Evolutionary conservation across 2,888 invertebrate species (phyloP).

Genomic region (Hedychridium roseum): DNA sequence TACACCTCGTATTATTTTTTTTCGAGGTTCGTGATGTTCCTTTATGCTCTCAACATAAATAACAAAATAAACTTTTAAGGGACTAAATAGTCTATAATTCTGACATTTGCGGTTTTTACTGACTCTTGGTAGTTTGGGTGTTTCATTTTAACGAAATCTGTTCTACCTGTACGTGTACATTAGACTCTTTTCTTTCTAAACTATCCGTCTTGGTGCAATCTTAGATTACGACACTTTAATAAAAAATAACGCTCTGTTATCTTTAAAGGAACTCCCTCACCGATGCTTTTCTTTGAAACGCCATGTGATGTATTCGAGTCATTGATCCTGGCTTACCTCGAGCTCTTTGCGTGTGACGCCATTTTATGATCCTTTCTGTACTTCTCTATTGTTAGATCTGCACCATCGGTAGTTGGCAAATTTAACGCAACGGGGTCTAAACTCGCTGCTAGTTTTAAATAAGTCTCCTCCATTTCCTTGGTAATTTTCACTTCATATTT

Average conservation of each 20-base stretch:
- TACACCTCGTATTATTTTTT: too few species aligned
- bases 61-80: too few species aligned
- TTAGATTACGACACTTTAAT: conserved; percentile 41
- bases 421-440: conserved; percentile 50
- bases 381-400: conserved; percentile 57
- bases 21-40: too few species aligned
- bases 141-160: too few species aligned
- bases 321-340: conserved; percentile 39
- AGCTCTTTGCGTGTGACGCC: conserved; percentile 42
- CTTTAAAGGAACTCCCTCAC: conserved; percentile 42
- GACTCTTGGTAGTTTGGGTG: too few species aligned
- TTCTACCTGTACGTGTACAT: conserved; percentile 25
- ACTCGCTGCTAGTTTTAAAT: conserved; percentile 58
- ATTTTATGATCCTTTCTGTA: conserved; percentile 57
- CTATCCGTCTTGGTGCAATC: conserved; percentile 40
- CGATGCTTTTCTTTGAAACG: conserved; percentile 16
- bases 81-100: too few species aligned
- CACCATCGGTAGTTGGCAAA: conserved; percentile 35
- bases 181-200: conserved; percentile 28
- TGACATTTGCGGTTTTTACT: too few species aligned
- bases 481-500: conserved; percentile 56
- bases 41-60: too few species aligned
- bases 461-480: conserved; percentile 60
- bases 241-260: conserved; percentile 47
- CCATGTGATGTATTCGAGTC: conserved; percentile 34